Conservation (phyloP, 1,140 invertebrate genomes). For the Vanessa atalanta region DNA sequence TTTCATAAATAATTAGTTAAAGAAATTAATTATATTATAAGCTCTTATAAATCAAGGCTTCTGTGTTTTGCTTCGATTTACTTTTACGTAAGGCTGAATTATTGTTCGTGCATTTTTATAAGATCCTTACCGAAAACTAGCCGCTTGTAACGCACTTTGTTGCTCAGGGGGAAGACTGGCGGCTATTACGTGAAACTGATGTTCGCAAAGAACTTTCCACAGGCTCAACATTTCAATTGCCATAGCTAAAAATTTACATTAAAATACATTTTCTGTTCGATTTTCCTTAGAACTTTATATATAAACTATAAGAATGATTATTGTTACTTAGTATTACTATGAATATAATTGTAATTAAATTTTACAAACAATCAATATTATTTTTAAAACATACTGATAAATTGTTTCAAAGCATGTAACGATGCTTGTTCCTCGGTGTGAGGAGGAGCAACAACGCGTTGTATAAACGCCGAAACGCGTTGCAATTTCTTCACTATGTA, state of each 20-base stretch:
- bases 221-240: slow-evolving; percentile 94
- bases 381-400: slow-evolving; percentile 43
- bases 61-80: neutral
- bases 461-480: slow-evolving; percentile 76
- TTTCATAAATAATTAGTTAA: neutral
- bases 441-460: slow-evolving; percentile 58
- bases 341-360: no score
- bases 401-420: slow-evolving; percentile 64
- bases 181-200: slow-evolving; percentile 94
- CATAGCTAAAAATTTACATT: slow-evolving; percentile 79
- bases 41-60: no score
- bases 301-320: no score
- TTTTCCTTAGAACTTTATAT: no score
- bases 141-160: slow-evolving; percentile 82
- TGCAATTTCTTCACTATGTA: slow-evolving; percentile 77
- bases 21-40: neutral
- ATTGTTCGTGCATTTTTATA: neutral
- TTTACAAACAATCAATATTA: neutral
- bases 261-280: neutral
- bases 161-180: slow-evolving; percentile 83
- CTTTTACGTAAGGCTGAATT: neutral
- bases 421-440: slow-evolving; percentile 68
- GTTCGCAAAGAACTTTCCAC: slow-evolving; percentile 96
- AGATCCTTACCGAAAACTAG: slow-evolving; percentile 79
- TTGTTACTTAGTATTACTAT: no score